Conservation (phyloP, 2,797 vertebrate genomes). For the Xiphophorus birchmanni region DNA sequence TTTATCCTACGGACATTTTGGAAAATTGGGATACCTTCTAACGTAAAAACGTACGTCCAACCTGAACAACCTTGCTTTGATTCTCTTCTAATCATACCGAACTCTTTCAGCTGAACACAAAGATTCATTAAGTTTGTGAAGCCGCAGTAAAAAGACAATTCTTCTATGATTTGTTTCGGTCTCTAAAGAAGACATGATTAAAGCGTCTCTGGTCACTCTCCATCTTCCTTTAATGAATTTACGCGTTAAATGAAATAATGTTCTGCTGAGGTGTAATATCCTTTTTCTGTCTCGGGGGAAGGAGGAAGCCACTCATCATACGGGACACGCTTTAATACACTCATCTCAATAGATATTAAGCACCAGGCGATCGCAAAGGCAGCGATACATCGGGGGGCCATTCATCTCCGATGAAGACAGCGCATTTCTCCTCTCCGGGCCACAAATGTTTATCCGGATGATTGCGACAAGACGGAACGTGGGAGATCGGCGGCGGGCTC, state of each 20-base stretch:
- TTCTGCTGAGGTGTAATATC: conserved; percentile 70
- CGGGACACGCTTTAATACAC: conserved; percentile 64
- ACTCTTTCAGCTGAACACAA: conserved; percentile 36
- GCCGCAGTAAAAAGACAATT: conserved; percentile 42
- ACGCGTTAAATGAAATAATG: conserved; percentile 66
- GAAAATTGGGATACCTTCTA: conserved; percentile 54
- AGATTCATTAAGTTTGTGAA: conserved; percentile 48
- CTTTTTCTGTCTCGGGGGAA: conserved; percentile 40
- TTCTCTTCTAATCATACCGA: conserved; percentile 38
- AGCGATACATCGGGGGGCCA: conserved; percentile 58
- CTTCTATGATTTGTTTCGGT: conserved; percentile 24
- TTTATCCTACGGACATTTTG: conserved; percentile 56
- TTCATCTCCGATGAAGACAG: conserved; percentile 68
- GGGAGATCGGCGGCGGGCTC: conserved; percentile 73
- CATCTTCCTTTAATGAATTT: conserved; percentile 67
- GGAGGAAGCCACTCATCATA: conserved; percentile 55
- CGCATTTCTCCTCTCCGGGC: conserved; percentile 66
- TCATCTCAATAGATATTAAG: conserved; percentile 72
- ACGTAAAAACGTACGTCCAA: conserved; percentile 16
- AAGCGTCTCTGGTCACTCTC: conserved; percentile 62
- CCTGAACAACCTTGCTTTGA: conserved; percentile 26
- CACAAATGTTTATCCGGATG: conserved; percentile 74
- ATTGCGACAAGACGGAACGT: conserved; percentile 75
- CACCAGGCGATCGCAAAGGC: conserved; percentile 51
- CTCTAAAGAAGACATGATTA: conserved; percentile 51